Evolutionary conservation across 2,113 vertebrate species (phyloP).

Genomic region (Nothobranchius furzeri): DNA sequence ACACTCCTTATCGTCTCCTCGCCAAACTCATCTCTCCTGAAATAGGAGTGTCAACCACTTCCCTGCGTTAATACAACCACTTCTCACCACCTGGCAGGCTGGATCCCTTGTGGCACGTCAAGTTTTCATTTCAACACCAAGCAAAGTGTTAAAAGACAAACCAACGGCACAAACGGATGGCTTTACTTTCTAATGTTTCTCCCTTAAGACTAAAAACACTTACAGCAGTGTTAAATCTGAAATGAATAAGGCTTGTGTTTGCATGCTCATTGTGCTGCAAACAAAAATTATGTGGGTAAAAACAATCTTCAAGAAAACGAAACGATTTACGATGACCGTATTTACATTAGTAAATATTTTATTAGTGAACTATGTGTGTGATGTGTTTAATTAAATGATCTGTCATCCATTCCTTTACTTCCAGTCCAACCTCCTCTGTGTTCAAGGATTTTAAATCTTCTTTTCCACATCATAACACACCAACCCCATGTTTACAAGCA

Average conservation of each 20-base stretch:
- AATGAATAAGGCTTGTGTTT: too few species aligned
- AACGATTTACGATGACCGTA: too few species aligned
- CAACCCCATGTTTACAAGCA: neutral
- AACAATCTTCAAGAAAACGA: too few species aligned
- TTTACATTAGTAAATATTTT: too few species aligned
- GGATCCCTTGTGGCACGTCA: conserved; percentile 9
- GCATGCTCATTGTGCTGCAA: too few species aligned
- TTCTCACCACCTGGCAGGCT: conserved; percentile 31
- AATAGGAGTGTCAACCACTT: conserved; percentile 36
- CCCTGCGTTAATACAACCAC: conserved; percentile 33
- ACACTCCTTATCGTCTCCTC: conserved; percentile 26
- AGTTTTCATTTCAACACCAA: conserved; percentile 40
- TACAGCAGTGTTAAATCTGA: too few species aligned
- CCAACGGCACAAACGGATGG: conserved; percentile 16
- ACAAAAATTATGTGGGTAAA: too few species aligned
- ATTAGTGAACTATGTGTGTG: too few species aligned
- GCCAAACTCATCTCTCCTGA: conserved; percentile 40
- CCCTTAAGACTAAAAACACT: neutral
- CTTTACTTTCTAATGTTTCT: conserved; percentile 2
- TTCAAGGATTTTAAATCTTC: conserved; percentile 26
- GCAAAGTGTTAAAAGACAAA: conserved; percentile 4
- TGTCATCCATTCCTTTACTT: neutral
- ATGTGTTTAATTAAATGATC: too few species aligned
- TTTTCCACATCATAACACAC: conserved; percentile 15
- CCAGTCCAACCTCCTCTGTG: neutral